Percentiles rank a stretch among this genome's conserved stretches.
Conservation (phyloP, 2,113 vertebrate genomes). For the Chrysochloris asiatica region DNA sequence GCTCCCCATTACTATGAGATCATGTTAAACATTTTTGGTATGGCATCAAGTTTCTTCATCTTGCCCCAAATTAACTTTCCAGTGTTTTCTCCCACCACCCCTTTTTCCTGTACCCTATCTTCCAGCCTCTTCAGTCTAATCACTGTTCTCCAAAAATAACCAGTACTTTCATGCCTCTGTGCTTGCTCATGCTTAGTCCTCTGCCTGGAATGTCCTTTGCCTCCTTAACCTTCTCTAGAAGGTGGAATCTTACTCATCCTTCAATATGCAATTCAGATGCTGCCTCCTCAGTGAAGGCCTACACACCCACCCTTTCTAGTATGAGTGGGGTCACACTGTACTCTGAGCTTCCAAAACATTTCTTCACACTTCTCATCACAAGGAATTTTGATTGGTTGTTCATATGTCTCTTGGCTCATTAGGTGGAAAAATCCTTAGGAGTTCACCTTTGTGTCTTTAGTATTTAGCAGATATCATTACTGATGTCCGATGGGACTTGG, state of each 20-base stretch:
- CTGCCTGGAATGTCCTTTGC: constrained; percentile 68
- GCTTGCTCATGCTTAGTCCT: constrained; percentile 71
- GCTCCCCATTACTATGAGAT: neutral
- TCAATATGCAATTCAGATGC: neutral
- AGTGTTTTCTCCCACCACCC: constrained; percentile 25
- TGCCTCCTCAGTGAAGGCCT: neutral
- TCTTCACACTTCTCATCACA: neutral
- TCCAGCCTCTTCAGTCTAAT: constrained; percentile 71
- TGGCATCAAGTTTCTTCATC: constrained; percentile 32
- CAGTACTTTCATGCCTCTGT: constrained; percentile 64
- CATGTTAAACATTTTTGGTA: neutral
- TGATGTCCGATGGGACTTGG: too few species aligned
- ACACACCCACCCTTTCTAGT: neutral
- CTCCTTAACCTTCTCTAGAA: constrained; percentile 47
- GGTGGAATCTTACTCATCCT: constrained; percentile 35
- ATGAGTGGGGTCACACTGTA: neutral
- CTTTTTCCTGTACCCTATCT: constrained; percentile 59
- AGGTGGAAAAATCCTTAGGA: neutral
- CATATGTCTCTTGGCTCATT: neutral
- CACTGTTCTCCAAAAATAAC: constrained; percentile 75
- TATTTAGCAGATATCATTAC: too few species aligned
- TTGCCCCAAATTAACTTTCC: constrained; percentile 43
- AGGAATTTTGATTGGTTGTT: neutral
- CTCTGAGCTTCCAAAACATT: neutral
- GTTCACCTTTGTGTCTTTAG: neutral